phyloP scores from a whole-genome alignment of 2,888 invertebrate species.

The Phaonia tiefii region DNA sequence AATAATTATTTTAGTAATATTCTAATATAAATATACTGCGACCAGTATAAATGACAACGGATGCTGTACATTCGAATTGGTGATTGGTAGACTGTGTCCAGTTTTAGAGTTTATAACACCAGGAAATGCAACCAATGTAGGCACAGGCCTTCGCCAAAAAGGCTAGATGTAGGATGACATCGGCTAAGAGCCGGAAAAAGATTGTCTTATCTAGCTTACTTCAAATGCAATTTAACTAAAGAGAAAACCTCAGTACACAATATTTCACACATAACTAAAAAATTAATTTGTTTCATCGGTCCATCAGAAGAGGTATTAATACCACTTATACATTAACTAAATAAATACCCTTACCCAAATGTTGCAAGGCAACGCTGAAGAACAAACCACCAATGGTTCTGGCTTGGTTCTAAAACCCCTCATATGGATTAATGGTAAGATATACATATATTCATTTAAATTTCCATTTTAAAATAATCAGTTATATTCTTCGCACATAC shows the following conservation, averaged over 20 bases:
- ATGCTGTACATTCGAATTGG: no score
- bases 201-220: constrained; percentile 25
- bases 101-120: no score
- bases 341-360: not conserved
- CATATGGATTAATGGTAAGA: constrained; percentile 22
- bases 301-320: constrained; percentile 12
- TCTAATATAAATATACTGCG: no score
- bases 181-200: no score
- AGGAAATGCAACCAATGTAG: no score
- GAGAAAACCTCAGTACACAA: constrained; percentile 9
- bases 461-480: constrained; percentile 13
- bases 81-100: no score
- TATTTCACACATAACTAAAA: constrained; percentile 4
- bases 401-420: constrained; percentile 21
- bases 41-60: no score
- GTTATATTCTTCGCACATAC: not conserved
- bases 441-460: constrained; percentile 5
- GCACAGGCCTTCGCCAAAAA: no score
- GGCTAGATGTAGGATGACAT: no score
- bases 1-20: no score
- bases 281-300: constrained; percentile 2
- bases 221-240: constrained; percentile 20
- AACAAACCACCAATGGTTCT: not conserved
- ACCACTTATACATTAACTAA: not conserved
- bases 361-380: not conserved